A percentile compares a stretch with the other conserved stretches of the same genome.
Evolutionary conservation across 2,888 invertebrate genomes (phyloP).

Genomic region (Schrankia costaestrigalis): DNA sequence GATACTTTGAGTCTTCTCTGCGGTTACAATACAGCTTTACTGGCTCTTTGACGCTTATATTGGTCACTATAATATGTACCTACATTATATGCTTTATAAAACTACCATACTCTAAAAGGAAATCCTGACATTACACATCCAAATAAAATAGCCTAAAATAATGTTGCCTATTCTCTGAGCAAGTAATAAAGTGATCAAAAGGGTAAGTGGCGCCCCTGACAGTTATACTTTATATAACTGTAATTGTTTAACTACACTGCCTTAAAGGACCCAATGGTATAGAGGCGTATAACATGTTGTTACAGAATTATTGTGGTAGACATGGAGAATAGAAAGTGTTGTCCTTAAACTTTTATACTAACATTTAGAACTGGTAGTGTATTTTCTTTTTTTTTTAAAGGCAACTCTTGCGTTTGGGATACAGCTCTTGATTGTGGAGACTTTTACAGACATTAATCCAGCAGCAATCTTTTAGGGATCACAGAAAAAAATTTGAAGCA

Average conservation of each 20-base stretch:
- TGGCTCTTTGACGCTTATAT: not conserved
- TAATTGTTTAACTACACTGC: conserved; percentile 40
- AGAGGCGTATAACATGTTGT: too few species aligned
- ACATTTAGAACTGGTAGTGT: too few species aligned
- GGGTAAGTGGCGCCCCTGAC: conserved; percentile 30
- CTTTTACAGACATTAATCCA: too few species aligned
- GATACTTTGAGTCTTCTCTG: not conserved
- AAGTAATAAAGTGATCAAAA: conserved; percentile 33
- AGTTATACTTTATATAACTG: conserved; percentile 37
- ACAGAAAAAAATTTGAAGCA: too few species aligned
- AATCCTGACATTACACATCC: conserved; percentile 23
- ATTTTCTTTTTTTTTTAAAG: too few species aligned
- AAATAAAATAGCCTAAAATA: conserved; percentile 30
- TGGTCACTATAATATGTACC: not conserved
- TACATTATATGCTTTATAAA: not conserved
- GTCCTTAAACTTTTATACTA: too few species aligned
- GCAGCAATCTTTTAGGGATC: too few species aligned
- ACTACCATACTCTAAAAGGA: not conserved
- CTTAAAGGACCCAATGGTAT: conserved; percentile 29
- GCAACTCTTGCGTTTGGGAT: too few species aligned
- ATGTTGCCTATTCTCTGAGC: conserved; percentile 32
- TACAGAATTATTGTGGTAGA: too few species aligned
- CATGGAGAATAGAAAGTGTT: too few species aligned
- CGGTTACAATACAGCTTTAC: not conserved
- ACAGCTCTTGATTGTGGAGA: too few species aligned